phyloP scores from a whole-genome alignment of 1,140 invertebrate genomes.

The Saccostrea echinata region DNA sequence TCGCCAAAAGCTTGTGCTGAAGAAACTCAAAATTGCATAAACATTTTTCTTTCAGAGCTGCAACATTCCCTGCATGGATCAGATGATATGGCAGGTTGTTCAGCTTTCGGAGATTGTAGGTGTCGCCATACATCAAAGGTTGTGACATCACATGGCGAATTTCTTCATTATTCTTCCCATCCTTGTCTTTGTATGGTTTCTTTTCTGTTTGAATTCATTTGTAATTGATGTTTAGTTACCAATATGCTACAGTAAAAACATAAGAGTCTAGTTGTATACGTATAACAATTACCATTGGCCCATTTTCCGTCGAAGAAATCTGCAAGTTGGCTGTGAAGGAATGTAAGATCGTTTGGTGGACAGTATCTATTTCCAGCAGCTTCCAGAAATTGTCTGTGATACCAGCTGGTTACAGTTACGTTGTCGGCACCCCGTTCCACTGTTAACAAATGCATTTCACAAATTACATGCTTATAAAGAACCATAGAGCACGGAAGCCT shows the following conservation, averaged over 20 bases:
- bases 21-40: slow-evolving; percentile 98
- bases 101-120: slow-evolving; percentile 87
- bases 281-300: slow-evolving; percentile 77
- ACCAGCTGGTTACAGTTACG: slow-evolving; percentile 72
- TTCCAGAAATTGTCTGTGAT: slow-evolving; percentile 74
- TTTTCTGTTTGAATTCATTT: slow-evolving; percentile 66
- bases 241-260: too few species aligned
- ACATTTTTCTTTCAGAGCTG: slow-evolving; percentile 94
- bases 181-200: slow-evolving; percentile 65
- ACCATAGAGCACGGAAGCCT: too few species aligned
- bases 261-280: too few species aligned
- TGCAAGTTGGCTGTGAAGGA: slow-evolving; percentile 64
- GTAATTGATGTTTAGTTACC: too few species aligned
- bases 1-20: slow-evolving; percentile 89
- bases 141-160: slow-evolving; percentile 64
- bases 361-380: slow-evolving; percentile 68
- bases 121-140: slow-evolving; percentile 77
- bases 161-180: slow-evolving; percentile 56
- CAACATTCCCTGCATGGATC: slow-evolving; percentile 90
- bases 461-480: too few species aligned
- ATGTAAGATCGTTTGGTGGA: slow-evolving; percentile 35
- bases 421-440: slow-evolving; percentile 71
- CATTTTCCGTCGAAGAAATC: slow-evolving; percentile 73
- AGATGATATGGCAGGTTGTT: slow-evolving; percentile 89
- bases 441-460: slow-evolving; percentile 42